Evolutionary conservation across 2,888 invertebrate genomes (phyloP).

Genomic region (Drosophila colorata): DNA sequence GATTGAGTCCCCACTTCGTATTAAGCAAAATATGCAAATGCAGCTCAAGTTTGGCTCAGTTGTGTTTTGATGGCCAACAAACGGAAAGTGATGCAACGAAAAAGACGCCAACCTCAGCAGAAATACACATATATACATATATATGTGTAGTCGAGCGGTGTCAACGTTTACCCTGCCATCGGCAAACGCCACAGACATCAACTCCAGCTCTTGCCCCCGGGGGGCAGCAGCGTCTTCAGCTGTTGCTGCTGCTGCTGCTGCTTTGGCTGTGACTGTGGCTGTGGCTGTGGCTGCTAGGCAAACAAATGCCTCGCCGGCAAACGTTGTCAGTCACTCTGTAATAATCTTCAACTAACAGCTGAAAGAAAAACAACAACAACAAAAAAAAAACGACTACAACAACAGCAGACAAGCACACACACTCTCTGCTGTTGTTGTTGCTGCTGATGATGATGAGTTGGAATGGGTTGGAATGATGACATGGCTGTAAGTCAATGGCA

Average conservation of each 20-base stretch:
- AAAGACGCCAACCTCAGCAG: slow-evolving; percentile 61
- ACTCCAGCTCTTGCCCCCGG: slow-evolving; percentile 15
- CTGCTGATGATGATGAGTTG: slow-evolving; percentile 56
- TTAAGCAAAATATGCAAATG: slow-evolving; percentile 48
- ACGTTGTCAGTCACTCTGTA: slow-evolving; percentile 62
- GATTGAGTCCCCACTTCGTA: slow-evolving; percentile 29
- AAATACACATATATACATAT: slow-evolving; percentile 29
- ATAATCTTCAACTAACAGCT: slow-evolving; percentile 70
- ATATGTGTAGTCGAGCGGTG: slow-evolving; percentile 5
- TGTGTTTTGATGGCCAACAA: slow-evolving; percentile 38
- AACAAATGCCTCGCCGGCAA: slow-evolving; percentile 55
- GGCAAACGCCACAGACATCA: slow-evolving; percentile 1
- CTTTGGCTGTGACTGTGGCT: slow-evolving; percentile 28
- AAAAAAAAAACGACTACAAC: slow-evolving; percentile 23
- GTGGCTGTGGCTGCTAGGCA: slow-evolving; percentile 48
- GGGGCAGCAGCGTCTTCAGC: slow-evolving; percentile 43
- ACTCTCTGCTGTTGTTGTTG: slow-evolving; percentile 28
- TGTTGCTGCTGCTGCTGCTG: slow-evolving; percentile 38
- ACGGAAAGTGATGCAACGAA: slow-evolving; percentile 60
- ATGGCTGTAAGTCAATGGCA: slow-evolving; percentile 62
- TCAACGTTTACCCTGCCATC: slow-evolving; percentile 25
- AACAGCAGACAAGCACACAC: slow-evolving; percentile 17
- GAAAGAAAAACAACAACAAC: slow-evolving; percentile 40
- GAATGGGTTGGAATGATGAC: slow-evolving; percentile 45
- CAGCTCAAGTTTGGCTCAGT: slow-evolving; percentile 17